These are phyloP conservation scores for Ascidia mentula DNA, from an alignment of 23 tunicate species.

Conservation along the genomic window DNA sequence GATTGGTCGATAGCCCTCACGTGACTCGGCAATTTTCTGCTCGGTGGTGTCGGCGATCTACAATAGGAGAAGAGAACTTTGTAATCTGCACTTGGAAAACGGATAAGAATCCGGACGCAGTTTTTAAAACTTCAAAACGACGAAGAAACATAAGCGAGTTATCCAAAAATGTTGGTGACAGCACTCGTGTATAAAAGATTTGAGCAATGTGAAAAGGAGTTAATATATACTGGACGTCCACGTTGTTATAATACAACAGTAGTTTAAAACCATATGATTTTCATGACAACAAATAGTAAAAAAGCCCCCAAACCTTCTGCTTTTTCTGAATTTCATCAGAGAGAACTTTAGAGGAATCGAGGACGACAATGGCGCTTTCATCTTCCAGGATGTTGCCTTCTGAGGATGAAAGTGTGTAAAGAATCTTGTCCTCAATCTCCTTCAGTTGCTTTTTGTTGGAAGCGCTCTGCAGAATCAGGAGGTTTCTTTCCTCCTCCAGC, in stretches of 20 bases:
- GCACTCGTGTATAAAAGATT: no score
- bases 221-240: no score
- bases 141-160: no score
- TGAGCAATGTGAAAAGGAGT: no score
- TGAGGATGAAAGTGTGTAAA: slow-evolving; percentile 94
- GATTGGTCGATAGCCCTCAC: slow-evolving; percentile 99
- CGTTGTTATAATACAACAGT: no score
- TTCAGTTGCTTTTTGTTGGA: slow-evolving; percentile 95
- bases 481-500: slow-evolving; percentile 95
- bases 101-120: no score
- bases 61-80: not conserved
- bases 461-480: slow-evolving; percentile 90
- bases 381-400: slow-evolving; percentile 99
- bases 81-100: no score
- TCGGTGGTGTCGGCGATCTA: slow-evolving; percentile 94
- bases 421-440: slow-evolving; percentile 98
- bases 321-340: slow-evolving; percentile 98
- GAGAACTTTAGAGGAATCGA: slow-evolving; percentile 93
- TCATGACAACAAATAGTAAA: not conserved
- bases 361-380: slow-evolving; percentile 89
- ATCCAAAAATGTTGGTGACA: no score
- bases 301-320: slow-evolving; percentile 60
- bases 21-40: slow-evolving; percentile 93
- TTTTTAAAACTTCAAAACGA: no score
- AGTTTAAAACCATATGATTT: no score